Evolutionary conservation across 1,140 invertebrate species (phyloP).

Genomic region (Apis mellifera): Amel_HAv3.1 CM009942.2:9669501-9670000

Average conservation of each 20-base stretch:
- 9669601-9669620: conserved; percentile 65
- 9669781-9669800: conserved; percentile 29
- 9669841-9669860: conserved; percentile 47
- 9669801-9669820: conserved; percentile 42
- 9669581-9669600: conserved; percentile 56
- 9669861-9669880: conserved; percentile 18
- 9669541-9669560: neutral
- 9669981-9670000: neutral
- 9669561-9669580: neutral
- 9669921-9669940: neutral
- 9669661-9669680: conserved; percentile 47
- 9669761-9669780: neutral
- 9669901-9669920: neutral
- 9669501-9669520: conserved; percentile 12
- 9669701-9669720: conserved; percentile 33
- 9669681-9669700: neutral
- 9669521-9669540: neutral
- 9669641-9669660: conserved; percentile 58
- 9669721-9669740: conserved; percentile 38
- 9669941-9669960: conserved; percentile 1
- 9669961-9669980: neutral
- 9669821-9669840: conserved; percentile 14
- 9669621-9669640: conserved; percentile 44
- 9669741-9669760: conserved; percentile 25
- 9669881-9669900: conserved; percentile 31